A percentile compares a stretch with the other conserved stretches of the same genome.
Conservation (phyloP, 1,140 invertebrate genomes). For the Paramacrobiotus metropolitanus region DNA sequence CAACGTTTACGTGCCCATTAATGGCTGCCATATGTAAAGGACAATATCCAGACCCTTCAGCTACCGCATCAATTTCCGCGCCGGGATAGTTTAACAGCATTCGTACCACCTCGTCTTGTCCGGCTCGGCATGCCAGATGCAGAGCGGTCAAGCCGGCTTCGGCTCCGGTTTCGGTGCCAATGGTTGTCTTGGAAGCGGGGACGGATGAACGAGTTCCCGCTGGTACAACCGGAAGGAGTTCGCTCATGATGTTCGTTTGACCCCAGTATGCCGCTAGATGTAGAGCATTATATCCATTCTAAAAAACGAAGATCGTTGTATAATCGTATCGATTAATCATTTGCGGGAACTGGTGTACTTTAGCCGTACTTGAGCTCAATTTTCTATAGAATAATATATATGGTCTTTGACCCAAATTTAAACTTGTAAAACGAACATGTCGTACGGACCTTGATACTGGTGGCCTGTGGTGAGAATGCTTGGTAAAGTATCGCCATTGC, state of each 20-base stretch:
- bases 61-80: constrained; percentile 60
- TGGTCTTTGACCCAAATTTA: no score
- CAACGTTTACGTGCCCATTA: constrained; percentile 79
- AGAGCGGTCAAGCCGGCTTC: constrained; percentile 77
- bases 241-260: constrained; percentile 87
- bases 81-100: constrained; percentile 82
- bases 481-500: constrained; percentile 74
- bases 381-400: no score
- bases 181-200: constrained; percentile 38
- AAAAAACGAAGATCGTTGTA: background rate
- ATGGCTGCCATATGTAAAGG: constrained; percentile 84
- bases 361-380: no score
- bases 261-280: constrained; percentile 76
- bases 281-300: background rate
- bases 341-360: background rate
- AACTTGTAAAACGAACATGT: no score
- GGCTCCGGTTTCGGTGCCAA: background rate
- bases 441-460: constrained; percentile 50
- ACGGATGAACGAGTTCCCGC: constrained; percentile 74
- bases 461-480: constrained; percentile 38
- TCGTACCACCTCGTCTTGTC: constrained; percentile 88
- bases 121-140: constrained; percentile 86
- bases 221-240: constrained; percentile 68
- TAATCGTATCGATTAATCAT: background rate
- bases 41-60: constrained; percentile 36